Conservation (phyloP, 2,113 vertebrate genomes). For the Aldabrachelys gigantea region DNA sequence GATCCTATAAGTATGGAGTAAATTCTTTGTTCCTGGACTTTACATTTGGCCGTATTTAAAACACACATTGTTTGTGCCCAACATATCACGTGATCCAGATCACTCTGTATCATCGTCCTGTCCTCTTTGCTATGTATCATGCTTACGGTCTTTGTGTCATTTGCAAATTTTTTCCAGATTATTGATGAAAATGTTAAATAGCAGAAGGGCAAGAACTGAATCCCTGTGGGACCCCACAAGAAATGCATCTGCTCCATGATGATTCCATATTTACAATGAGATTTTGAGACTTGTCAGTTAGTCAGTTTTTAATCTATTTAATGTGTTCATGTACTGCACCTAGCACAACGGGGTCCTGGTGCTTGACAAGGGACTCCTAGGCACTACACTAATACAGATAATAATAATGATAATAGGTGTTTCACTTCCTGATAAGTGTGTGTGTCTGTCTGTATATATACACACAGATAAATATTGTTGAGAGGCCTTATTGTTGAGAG, state of each 20-base stretch:
- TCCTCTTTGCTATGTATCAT: background rate
- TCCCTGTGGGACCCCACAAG: background rate
- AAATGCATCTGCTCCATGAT: background rate
- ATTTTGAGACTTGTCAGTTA: too few relatives aligned
- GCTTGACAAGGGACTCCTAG: background rate
- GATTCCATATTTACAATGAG: background rate
- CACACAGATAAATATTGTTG: background rate
- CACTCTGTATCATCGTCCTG: background rate
- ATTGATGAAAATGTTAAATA: background rate
- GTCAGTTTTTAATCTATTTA: too few relatives aligned
- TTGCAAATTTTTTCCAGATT: background rate
- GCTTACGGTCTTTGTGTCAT: background rate
- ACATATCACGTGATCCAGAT: background rate
- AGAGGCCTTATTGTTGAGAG: background rate
- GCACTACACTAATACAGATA: background rate
- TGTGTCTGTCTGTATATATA: background rate
- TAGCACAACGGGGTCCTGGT: rapidly evolving
- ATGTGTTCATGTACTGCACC: background rate
- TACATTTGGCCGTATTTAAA: background rate
- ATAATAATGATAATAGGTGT: background rate
- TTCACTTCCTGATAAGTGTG: background rate
- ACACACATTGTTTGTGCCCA: background rate
- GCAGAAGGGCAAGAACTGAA: background rate
- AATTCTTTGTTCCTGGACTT: background rate
- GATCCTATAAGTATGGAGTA: background rate